Conservation (phyloP, 2,113 vertebrate species). For the Neogale vison region DNA sequence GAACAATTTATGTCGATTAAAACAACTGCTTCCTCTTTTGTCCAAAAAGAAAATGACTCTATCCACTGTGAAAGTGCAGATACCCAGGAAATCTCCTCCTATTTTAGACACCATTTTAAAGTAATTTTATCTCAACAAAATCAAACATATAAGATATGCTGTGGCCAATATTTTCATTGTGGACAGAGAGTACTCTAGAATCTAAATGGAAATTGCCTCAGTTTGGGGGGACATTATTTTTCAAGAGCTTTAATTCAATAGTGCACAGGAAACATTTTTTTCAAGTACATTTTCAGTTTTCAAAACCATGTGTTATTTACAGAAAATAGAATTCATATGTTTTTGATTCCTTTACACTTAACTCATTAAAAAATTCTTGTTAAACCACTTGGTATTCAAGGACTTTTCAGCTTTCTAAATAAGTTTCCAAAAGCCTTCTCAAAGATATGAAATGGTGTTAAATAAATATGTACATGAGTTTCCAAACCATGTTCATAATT, state of each 20-base stretch:
- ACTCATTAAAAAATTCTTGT: conserved; percentile 79
- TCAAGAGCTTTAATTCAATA: conserved; percentile 43
- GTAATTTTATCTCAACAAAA: conserved; percentile 37
- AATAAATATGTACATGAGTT: conserved; percentile 78
- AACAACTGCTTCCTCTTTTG: conserved; percentile 45
- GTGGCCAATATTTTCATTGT: background rate
- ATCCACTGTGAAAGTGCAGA: background rate
- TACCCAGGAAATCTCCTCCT: background rate
- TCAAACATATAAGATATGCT: background rate
- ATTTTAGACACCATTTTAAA: conserved; percentile 36
- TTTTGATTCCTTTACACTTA: conserved; percentile 79
- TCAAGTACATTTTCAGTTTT: conserved; percentile 67
- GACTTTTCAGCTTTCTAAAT: conserved; percentile 77
- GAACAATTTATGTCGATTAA: background rate
- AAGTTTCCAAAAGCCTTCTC: conserved; percentile 74
- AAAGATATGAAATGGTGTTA: conserved; percentile 75
- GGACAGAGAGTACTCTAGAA: background rate
- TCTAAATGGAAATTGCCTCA: background rate
- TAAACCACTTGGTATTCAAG: conserved; percentile 76
- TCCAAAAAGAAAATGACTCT: conserved; percentile 2
- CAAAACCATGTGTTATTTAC: conserved; percentile 79
- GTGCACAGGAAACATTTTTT: conserved; percentile 41
- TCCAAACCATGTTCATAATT: conserved; percentile 73
- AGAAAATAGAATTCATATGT: conserved; percentile 77
- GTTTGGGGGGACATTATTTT: background rate